Evolutionary conservation across 1,140 invertebrate genomes (phyloP).

Genomic region (Penaeus vannamei): DNA sequence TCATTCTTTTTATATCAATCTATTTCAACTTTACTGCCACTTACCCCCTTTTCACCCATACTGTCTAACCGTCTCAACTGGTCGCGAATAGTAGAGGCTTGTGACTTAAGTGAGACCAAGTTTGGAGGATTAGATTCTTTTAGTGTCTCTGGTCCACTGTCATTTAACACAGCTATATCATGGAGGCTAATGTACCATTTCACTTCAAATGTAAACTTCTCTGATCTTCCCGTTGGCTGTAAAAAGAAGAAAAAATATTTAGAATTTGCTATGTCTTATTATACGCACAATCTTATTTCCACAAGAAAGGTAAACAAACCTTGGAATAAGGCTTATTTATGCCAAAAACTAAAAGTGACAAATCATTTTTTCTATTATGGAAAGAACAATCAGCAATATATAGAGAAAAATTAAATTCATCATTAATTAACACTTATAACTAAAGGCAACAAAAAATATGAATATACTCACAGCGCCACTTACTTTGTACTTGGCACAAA

Average conservation of each 20-base stretch:
- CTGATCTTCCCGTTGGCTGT: constrained; percentile 80
- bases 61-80: constrained; percentile 81
- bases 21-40: neutral
- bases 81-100: constrained; percentile 88
- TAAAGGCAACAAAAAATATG: too few species aligned
- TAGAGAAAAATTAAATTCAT: too few species aligned
- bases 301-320: too few species aligned
- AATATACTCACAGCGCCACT: constrained; percentile 5
- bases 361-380: too few species aligned
- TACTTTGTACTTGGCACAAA: constrained; percentile 94
- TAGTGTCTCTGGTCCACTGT: constrained; percentile 70
- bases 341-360: too few species aligned
- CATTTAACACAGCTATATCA: constrained; percentile 72
- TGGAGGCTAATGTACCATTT: constrained; percentile 92
- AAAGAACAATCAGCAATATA: too few species aligned
- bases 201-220: constrained; percentile 91
- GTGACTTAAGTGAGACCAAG: constrained; percentile 86
- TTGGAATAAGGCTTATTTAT: too few species aligned
- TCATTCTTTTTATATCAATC: neutral
- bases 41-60: constrained; percentile 60
- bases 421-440: too few species aligned
- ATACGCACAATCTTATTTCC: neutral
- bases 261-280: neutral
- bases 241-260: constrained; percentile 47
- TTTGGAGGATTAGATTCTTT: constrained; percentile 84